Base-by-base conservation (phyloP, 2,113 vertebrate genomes). In the Condylura cristata region DNA sequence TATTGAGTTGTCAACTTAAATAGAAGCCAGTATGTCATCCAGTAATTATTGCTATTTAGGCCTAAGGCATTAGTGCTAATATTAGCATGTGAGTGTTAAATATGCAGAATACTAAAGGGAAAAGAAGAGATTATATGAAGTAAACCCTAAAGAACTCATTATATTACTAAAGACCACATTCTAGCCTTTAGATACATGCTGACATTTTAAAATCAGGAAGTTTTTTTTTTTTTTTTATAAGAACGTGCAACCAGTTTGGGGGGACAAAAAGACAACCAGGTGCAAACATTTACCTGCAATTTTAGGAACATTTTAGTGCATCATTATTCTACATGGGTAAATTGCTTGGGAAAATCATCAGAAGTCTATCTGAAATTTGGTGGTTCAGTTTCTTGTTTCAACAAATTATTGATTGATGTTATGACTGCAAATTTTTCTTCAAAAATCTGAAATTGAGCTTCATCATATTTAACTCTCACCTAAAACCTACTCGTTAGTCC, bases 1-100 rank as follows among this genome's bases (percentile, higher is more conserved):
- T 98, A 96, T 95, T 97, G 97, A 97, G 97, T 96, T 96, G 91
- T 97, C 97, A 96, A 65, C 95, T 97, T 97, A 97, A 98, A 98
- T 92, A 97, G 96, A 97, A 97, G 75, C 46, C 92, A 63, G 96
- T 95, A 65, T 97, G 96, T 97, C 98, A 97, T 93, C 86, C 84
- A 86, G 83, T 83, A 98, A 97, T 91, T 97, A 97, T 97, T 96
- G 96, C 92, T 97, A 81, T 74, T 92, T 96, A 93, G 94, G 91
- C 96, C 4, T 0, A 51, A 90, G 96, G 97, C 95, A 95, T 94
- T 79, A 86, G 22, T 89, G 80, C n/a, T 98, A 97, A 95, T 97
- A 97, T 98, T 98, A 98, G 89, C 92, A 92, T 20, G 8, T 66
- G 82, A 96, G 86, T 72, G 95, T 95, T 86, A 98, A 96, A 76